phyloP scores from a whole-genome alignment of 1,140 invertebrate genomes.

The Gryon sp. region DNA sequence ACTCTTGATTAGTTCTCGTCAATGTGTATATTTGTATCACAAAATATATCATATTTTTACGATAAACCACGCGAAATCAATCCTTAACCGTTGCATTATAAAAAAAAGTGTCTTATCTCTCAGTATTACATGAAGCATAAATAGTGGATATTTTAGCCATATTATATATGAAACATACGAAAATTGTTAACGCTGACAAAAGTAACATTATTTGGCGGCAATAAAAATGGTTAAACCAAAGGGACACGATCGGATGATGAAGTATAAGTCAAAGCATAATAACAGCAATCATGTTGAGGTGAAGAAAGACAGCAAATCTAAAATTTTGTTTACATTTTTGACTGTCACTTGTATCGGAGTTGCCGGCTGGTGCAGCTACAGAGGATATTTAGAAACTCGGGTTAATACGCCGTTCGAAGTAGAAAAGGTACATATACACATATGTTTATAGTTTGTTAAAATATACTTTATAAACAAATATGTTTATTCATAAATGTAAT shows the following conservation, averaged over 20 bases:
- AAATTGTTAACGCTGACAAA: not conserved
- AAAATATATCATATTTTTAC: slow-evolving; percentile 21
- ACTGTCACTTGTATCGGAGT: slow-evolving; percentile 78
- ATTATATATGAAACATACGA: slow-evolving; percentile 30
- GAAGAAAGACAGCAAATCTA: slow-evolving; percentile 62
- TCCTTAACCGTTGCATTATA: slow-evolving; percentile 17
- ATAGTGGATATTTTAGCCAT: slow-evolving; percentile 20
- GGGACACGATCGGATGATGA: slow-evolving; percentile 45
- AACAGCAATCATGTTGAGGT: slow-evolving; percentile 39
- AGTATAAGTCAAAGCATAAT: slow-evolving; percentile 47
- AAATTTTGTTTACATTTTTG: slow-evolving; percentile 63
- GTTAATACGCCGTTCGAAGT: slow-evolving; percentile 92
- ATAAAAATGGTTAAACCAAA: slow-evolving; percentile 58
- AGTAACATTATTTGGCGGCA: slow-evolving; percentile 18
- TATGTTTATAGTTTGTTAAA: too few species aligned
- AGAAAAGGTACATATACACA: slow-evolving; percentile 82
- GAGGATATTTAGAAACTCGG: slow-evolving; percentile 91
- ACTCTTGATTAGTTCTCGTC: slow-evolving; percentile 24
- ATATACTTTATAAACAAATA: too few species aligned
- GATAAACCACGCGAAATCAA: not conserved
- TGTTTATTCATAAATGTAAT: too few species aligned
- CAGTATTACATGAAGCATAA: slow-evolving; percentile 47
- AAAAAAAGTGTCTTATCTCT: slow-evolving; percentile 51
- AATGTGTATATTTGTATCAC: not conserved
- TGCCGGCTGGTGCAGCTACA: slow-evolving; percentile 87